Evolutionary conservation across 2,797 vertebrate species (phyloP).

Genomic region (Brachymystax lenok): DNA sequence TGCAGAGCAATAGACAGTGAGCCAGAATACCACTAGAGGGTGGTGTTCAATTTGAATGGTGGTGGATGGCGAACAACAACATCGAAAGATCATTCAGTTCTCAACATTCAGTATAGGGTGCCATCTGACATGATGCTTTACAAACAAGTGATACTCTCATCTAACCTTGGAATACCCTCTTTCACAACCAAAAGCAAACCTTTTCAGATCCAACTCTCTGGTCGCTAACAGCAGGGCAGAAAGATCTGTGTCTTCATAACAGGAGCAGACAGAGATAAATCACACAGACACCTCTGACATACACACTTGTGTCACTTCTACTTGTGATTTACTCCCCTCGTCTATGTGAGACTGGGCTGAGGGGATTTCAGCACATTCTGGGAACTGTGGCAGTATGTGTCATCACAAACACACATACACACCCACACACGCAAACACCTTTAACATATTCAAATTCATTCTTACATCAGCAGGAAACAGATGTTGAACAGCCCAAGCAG

Average conservation of each 20-base stretch:
- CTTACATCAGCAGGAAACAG: constrained; percentile 1
- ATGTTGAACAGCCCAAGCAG: not conserved
- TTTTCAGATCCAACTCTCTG: not conserved
- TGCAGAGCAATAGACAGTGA: not conserved
- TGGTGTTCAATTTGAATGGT: not conserved
- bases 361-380: not conserved
- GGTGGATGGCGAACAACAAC: not conserved
- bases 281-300: constrained; percentile 23
- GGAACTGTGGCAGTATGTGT: not conserved
- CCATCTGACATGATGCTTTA: not conserved
- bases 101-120: not conserved
- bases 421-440: not conserved
- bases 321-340: constrained; percentile 19
- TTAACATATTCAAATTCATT: not conserved
- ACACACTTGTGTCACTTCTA: constrained; percentile 10
- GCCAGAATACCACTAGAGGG: not conserved
- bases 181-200: not conserved
- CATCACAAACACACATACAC: not conserved
- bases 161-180: not conserved
- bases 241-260: not conserved
- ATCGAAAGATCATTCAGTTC: not conserved
- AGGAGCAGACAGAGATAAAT: constrained; percentile 23
- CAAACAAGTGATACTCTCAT: not conserved
- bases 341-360: not conserved
- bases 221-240: not conserved